These are phyloP conservation scores for Plutella xylostella DNA, from an alignment of 2,888 invertebrate genomes.

Conservation along the genomic window DNA sequence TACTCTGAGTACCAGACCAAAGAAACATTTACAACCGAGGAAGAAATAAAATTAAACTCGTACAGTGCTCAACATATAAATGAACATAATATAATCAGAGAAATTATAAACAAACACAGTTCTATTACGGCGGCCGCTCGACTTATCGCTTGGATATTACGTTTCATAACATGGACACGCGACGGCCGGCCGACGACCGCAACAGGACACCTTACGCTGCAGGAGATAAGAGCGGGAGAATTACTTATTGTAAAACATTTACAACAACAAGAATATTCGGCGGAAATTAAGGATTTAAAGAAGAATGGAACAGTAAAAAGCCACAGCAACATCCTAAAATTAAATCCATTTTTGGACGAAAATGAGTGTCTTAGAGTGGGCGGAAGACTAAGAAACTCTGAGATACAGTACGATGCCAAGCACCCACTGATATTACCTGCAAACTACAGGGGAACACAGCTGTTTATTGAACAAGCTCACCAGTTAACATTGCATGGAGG, in stretches of 20 bases:
- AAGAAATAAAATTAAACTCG: background rate
- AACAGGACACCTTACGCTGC: background rate
- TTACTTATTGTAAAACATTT: background rate
- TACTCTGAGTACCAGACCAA: background rate
- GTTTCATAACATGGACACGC: background rate
- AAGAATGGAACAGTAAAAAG: background rate
- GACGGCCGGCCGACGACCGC: background rate
- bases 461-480: conserved; percentile 3
- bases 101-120: too few species aligned
- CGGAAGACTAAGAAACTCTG: conserved; percentile 2
- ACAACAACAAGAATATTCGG: background rate
- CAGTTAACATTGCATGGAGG: conserved; percentile 3
- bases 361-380: conserved; percentile 2
- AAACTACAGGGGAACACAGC: background rate
- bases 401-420: conserved; percentile 1
- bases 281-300: background rate
- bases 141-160: background rate
- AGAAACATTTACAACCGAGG: background rate
- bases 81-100: background rate
- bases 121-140: too few species aligned
- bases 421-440: conserved; percentile 4
- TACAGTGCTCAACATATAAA: background rate
- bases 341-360: conserved; percentile 4
- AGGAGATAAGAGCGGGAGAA: too few species aligned
- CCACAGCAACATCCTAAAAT: background rate